A percentile compares a stretch with the other conserved stretches of the same genome.
phyloP scores from a whole-genome alignment of 2,797 vertebrate species.

The Bufotes viridis region DNA sequence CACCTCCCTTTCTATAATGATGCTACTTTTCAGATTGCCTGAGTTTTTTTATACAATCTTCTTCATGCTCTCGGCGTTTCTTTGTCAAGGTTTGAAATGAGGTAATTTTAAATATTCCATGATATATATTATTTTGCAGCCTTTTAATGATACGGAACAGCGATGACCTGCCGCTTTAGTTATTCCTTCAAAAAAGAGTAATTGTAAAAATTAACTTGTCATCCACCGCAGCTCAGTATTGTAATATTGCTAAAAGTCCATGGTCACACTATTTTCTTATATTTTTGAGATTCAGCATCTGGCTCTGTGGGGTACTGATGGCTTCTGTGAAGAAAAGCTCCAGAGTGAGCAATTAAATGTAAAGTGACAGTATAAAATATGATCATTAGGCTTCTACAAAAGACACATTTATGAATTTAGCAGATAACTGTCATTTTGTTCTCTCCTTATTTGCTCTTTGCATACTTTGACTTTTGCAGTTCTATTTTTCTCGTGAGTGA shows the following conservation, averaged over 20 bases:
- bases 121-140: conserved; percentile 71
- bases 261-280: conserved; percentile 83
- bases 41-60: conserved; percentile 67
- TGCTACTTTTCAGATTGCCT: conserved; percentile 70
- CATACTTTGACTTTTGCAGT: conserved; percentile 71
- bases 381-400: conserved; percentile 90
- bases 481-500: conserved; percentile 55
- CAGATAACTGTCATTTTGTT: conserved; percentile 88
- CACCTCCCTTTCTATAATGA: conserved; percentile 54
- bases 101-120: conserved; percentile 73
- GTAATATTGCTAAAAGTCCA: conserved; percentile 80
- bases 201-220: conserved; percentile 94
- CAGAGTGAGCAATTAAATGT: conserved; percentile 91
- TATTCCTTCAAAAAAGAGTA: conserved; percentile 81
- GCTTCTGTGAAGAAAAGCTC: conserved; percentile 88
- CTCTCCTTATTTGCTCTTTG: conserved; percentile 82
- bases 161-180: conserved; percentile 79
- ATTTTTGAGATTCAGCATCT: conserved; percentile 83
- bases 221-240: conserved; percentile 83
- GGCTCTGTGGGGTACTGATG: conserved; percentile 85
- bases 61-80: conserved; percentile 61
- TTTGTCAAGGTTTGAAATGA: conserved; percentile 69
- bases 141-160: conserved; percentile 75
- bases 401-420: conserved; percentile 92
- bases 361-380: conserved; percentile 94